Evolutionary conservation across 2,797 vertebrate species (phyloP), one percentile per base, ranked within the genome.

Genomic region (Melanotaenia maccullochi): DNA sequence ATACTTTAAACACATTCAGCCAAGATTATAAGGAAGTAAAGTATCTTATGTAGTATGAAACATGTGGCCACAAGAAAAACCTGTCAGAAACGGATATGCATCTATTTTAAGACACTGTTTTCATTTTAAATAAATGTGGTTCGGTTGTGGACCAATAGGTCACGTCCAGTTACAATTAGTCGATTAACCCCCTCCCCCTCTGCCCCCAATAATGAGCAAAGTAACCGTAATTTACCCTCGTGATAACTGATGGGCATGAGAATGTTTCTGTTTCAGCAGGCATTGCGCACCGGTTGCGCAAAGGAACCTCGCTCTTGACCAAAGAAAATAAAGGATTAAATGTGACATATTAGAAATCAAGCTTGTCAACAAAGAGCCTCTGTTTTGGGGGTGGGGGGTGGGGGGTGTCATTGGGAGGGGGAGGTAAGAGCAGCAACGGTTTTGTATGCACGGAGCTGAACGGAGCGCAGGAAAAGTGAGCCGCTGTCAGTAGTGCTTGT

Each of bases 401-500:
- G 76, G 73, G 65, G 71, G 74, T 3, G 36, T 63, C 28, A 16
- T 72, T 52, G 55, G 32, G 14, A 13, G 73, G 58, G 49, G 16
- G 4, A 68, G 60, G 70, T n/a, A 13, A 4, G 68, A 60, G 74
- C 59, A 71, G 60, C 65, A 65, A 56, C 36, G 79, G 55, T 75
- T 80, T 75, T 87, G 88, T 80, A 86, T 84, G 90, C 87, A 79
- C 87, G 82, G 88, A 92, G 91, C 87, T 90, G 90, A 94, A 94
- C 93, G 88, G 85, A 89, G 90, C 90, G 90, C 90, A 93, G 87
- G 94, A 91, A 93, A 95, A 94, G 92, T 93, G 93, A 93, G 93
- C 92, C 87, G 84, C 92, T 87, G 89, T 92, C 90, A 90, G 93
- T 92, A 83, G 79, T 93, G 95, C 95, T 96, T 95, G 93, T 93